Conservation (phyloP, 2,888 invertebrate genomes). For the Amblyjoppa fuscipennis region DNA sequence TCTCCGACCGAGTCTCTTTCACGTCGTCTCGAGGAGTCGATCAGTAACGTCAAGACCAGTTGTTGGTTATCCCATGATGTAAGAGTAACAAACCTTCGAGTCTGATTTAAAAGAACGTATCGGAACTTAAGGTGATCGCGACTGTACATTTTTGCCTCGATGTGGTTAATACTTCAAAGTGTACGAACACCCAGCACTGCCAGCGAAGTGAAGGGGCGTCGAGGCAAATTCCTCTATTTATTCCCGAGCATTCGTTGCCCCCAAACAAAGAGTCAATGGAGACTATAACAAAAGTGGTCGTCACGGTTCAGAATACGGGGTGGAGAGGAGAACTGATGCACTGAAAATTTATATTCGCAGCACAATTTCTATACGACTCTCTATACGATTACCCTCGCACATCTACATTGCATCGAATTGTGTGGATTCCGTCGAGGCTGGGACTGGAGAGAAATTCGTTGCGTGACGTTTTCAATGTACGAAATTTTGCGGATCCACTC, state of each 20-base stretch:
- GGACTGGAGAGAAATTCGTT: slow-evolving; percentile 25
- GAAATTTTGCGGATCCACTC: slow-evolving; percentile 28
- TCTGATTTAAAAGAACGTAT: no score
- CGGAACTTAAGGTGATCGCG: neutral
- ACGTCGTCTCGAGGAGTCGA: no score
- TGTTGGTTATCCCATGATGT: no score
- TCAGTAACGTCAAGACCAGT: no score
- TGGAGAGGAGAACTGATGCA: slow-evolving; percentile 19
- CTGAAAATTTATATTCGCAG: slow-evolving; percentile 41
- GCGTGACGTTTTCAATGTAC: slow-evolving; percentile 37
- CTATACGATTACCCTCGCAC: no score
- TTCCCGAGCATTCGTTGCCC: slow-evolving; percentile 2
- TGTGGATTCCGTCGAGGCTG: no score
- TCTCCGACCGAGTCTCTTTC: no score
- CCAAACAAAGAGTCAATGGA: slow-evolving; percentile 21
- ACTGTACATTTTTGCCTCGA: neutral
- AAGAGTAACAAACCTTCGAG: no score
- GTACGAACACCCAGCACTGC: neutral
- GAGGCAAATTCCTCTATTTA: slow-evolving; percentile 26
- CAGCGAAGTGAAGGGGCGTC: neutral
- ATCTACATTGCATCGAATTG: no score
- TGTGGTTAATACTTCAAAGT: neutral
- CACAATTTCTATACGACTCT: slow-evolving; percentile 2
- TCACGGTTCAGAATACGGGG: no score
- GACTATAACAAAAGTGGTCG: no score